Evolutionary conservation across 2,113 vertebrate species (phyloP).

Genomic region (Ictalurus furcatus): DNA sequence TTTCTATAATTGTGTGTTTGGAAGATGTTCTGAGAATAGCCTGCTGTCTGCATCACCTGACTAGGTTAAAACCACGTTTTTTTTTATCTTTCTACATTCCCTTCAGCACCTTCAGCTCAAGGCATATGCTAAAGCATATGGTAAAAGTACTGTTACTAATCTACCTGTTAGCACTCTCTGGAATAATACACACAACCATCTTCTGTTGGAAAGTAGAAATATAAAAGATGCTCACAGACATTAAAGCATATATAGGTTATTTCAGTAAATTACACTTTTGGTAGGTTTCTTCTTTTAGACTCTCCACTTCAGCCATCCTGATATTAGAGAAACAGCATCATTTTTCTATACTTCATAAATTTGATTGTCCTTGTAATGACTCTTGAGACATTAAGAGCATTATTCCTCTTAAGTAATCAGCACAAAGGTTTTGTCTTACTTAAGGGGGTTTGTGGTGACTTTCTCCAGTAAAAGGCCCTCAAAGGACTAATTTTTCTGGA

Average conservation of each 20-base stretch:
- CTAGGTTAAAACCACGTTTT: constrained; percentile 9
- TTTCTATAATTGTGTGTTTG: constrained; percentile 32
- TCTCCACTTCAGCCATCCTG: background rate
- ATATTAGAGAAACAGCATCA: background rate
- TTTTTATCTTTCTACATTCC: background rate
- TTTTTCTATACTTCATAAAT: constrained; percentile 35
- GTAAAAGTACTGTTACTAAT: background rate
- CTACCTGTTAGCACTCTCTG: background rate
- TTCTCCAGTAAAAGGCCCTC: constrained; percentile 23
- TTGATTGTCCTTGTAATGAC: constrained; percentile 33
- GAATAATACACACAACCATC: background rate
- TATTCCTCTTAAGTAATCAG: constrained; percentile 36
- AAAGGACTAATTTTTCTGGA: constrained; percentile 14
- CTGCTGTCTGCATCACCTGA: constrained; percentile 2
- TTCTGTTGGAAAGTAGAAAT: background rate
- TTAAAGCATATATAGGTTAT: background rate
- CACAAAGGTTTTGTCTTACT: constrained; percentile 28
- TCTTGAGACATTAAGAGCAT: constrained; percentile 16
- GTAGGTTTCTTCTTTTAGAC: background rate
- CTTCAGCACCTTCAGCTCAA: constrained; percentile 5
- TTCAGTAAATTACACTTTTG: background rate
- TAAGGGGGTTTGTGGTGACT: constrained; percentile 43
- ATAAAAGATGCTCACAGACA: background rate
- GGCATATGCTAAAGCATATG: background rate
- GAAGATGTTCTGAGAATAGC: constrained; percentile 35